phyloP scores from a whole-genome alignment of 2,797 vertebrate species.

The Poeciliopsis presidionis region DNA sequence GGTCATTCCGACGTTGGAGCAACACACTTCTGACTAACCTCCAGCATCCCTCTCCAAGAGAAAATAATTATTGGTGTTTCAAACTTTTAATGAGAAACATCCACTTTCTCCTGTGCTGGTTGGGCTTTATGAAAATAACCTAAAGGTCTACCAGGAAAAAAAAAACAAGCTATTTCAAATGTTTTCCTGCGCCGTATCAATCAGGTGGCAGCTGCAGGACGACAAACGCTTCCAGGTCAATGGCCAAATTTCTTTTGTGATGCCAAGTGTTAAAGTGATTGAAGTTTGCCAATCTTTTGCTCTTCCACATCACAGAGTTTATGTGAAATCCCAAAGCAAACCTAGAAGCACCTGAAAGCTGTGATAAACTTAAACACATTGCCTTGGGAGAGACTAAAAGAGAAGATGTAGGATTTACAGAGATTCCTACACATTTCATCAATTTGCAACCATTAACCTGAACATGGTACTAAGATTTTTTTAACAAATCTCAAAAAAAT shows the following conservation, averaged over 20 bases:
- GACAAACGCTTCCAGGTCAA: not conserved
- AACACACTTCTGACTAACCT: not conserved
- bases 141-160: no score
- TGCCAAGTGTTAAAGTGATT: not conserved
- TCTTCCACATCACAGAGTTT: not conserved
- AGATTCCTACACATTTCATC: not conserved
- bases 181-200: not conserved
- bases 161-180: not conserved
- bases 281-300: not conserved
- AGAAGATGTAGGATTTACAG: not conserved
- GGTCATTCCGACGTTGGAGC: not conserved
- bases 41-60: not conserved
- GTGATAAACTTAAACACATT: not conserved
- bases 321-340: not conserved
- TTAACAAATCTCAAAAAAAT: not conserved
- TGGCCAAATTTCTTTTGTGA: not conserved
- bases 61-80: not conserved
- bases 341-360: not conserved
- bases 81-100: not conserved
- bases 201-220: not conserved
- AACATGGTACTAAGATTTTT: not conserved
- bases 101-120: not conserved
- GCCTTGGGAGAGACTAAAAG: not conserved
- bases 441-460: not conserved
- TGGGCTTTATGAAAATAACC: not conserved